Conservation (phyloP, 2,888 invertebrate species). For the Trissonchulus latispiculum region DNA sequence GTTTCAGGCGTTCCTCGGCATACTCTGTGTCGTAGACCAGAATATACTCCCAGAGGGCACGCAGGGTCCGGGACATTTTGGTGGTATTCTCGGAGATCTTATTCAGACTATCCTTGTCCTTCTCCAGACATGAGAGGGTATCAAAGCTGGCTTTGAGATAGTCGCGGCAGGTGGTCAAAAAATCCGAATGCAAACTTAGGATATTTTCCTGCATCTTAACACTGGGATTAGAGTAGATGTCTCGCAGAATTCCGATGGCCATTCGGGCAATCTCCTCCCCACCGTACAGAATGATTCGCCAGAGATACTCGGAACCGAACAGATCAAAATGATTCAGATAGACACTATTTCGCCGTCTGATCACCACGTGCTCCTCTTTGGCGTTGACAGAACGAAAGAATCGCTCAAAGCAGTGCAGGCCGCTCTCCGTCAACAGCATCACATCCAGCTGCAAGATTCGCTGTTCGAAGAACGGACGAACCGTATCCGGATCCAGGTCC, state of each 20-base stretch:
- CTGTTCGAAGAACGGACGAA: constrained; percentile 86
- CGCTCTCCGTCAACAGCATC: constrained; percentile 77
- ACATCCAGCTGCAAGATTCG: constrained; percentile 86
- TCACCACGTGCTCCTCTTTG: constrained; percentile 66
- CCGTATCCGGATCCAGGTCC: constrained; percentile 87
- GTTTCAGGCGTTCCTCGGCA: constrained; percentile 61
- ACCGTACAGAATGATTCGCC: constrained; percentile 62
- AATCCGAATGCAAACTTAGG: constrained; percentile 76
- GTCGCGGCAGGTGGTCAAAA: constrained; percentile 81
- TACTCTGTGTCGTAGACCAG: constrained; percentile 71
- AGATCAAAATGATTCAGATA: constrained; percentile 80
- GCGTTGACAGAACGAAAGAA: constrained; percentile 68
- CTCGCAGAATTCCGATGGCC: constrained; percentile 78
- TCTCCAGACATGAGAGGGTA: constrained; percentile 57
- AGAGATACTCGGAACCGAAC: constrained; percentile 88
- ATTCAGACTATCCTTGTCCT: constrained; percentile 50
- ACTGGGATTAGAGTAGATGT: constrained; percentile 85
- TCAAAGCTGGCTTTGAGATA: constrained; percentile 74
- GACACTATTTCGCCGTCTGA: background rate
- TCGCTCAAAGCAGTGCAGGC: constrained; percentile 64
- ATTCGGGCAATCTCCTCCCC: constrained; percentile 83
- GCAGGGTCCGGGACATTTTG: constrained; percentile 61
- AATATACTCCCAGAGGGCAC: constrained; percentile 86
- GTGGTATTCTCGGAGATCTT: constrained; percentile 39
- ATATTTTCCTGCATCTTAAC: constrained; percentile 65